These are phyloP conservation scores for Euwallacea similis DNA, from an alignment of 1,140 invertebrate genomes.

Conservation along the genomic window DNA sequence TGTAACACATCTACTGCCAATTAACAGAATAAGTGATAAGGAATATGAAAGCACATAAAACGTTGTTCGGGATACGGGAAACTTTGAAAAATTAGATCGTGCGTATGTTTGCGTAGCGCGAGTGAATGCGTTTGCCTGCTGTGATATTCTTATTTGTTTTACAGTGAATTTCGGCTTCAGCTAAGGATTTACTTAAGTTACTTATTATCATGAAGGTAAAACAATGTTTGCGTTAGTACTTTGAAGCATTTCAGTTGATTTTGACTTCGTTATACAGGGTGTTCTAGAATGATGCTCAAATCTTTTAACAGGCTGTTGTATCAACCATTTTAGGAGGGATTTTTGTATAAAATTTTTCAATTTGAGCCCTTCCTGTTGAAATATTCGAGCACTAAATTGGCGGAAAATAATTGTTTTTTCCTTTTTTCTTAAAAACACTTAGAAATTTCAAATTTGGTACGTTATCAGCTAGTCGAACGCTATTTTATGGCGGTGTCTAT, in stretches of 20 bases:
- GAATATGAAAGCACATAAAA: conserved; percentile 11
- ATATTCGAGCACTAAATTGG: not conserved
- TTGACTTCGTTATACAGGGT: too few relatives aligned
- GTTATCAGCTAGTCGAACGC: not conserved
- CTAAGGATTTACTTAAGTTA: conserved; percentile 35
- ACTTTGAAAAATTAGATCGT: conserved; percentile 13
- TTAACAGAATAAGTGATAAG: conserved; percentile 1
- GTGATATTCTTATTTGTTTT: conserved; percentile 33
- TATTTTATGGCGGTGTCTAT: not conserved
- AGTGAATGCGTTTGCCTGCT: conserved; percentile 32
- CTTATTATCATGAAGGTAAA: conserved; percentile 41
- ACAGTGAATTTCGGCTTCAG: conserved; percentile 14
- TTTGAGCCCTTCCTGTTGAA: too few relatives aligned
- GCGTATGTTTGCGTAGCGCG: conserved; percentile 22
- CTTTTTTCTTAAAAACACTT: too few relatives aligned
- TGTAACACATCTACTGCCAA: not conserved
- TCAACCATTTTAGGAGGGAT: too few relatives aligned
- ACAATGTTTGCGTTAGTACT: not conserved
- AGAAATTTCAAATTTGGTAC: conserved; percentile 1
- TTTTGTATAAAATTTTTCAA: too few relatives aligned
- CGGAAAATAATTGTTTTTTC: too few relatives aligned
- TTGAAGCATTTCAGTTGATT: too few relatives aligned
- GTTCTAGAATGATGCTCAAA: too few relatives aligned
- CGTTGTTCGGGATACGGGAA: conserved; percentile 2
- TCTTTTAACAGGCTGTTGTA: too few relatives aligned